A percentile compares a stretch with the other conserved stretches of the same genome.
phyloP scores from a whole-genome alignment of 2,888 invertebrate genomes.

The Aspidiotus destructor region DNA sequence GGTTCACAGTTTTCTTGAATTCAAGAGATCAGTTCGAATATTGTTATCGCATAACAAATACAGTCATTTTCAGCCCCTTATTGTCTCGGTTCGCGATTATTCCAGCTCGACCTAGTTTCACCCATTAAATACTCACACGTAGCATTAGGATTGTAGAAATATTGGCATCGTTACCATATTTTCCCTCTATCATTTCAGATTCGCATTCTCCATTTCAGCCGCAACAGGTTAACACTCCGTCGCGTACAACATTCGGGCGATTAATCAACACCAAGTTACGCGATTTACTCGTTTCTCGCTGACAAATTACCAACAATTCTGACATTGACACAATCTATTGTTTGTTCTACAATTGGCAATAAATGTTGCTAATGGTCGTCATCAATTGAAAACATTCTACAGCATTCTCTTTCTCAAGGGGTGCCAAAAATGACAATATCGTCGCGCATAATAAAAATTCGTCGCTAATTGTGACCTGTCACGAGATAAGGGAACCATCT shows the following conservation, averaged over 20 bases:
- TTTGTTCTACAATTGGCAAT: neutral
- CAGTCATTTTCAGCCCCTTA: too few relatives aligned
- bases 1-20: too few relatives aligned
- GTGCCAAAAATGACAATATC: too few relatives aligned
- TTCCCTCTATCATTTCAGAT: neutral
- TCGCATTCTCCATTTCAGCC: neutral
- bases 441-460: too few relatives aligned
- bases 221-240: slow-evolving; percentile 1
- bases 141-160: neutral
- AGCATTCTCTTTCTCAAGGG: too few relatives aligned
- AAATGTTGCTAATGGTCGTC: neutral
- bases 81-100: neutral
- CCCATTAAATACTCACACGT: neutral
- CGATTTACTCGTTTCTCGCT: neutral
- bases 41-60: too few relatives aligned
- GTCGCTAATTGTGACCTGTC: too few relatives aligned
- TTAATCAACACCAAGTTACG: neutral
- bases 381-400: too few relatives aligned
- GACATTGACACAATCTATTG: neutral
- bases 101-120: too few relatives aligned
- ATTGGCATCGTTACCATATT: neutral
- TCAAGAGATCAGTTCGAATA: too few relatives aligned
- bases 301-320: neutral
- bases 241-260: neutral
- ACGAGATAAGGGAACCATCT: too few relatives aligned